These are phyloP conservation scores for Arrhamphus sclerolepis DNA, from an alignment of 2,797 vertebrate species.

Conservation along the genomic window DNA sequence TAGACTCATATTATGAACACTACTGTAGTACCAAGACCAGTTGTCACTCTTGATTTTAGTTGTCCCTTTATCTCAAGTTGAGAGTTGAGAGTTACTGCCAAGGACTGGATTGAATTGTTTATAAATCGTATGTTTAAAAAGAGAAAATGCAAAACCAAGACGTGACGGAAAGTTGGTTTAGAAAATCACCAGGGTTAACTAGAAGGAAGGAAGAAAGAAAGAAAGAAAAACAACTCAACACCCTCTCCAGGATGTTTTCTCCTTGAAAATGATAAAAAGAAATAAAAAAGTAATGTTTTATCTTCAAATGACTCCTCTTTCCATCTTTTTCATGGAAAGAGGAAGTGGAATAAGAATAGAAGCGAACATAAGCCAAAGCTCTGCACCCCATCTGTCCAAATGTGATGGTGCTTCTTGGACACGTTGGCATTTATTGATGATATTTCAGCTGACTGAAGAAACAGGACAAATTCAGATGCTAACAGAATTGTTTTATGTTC, in stretches of 20 bases:
- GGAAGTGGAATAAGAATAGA: neutral
- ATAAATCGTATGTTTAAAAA: too few species aligned
- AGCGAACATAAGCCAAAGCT: neutral
- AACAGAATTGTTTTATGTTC: neutral
- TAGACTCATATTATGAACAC: neutral
- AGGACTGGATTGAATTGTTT: neutral
- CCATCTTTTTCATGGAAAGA: neutral
- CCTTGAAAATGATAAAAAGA: too few species aligned
- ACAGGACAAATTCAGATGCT: neutral
- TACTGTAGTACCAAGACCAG: neutral
- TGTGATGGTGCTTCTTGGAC: neutral
- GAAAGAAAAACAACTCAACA: too few species aligned
- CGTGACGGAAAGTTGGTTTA: too few species aligned
- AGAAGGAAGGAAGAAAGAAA: too few species aligned
- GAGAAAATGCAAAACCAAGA: too few species aligned
- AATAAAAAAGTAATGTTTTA: too few species aligned
- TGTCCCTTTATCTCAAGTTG: neutral
- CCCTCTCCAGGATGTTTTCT: too few species aligned
- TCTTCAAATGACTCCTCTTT: too few species aligned
- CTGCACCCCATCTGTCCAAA: conserved; percentile 1
- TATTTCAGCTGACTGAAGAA: neutral
- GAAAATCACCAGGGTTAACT: too few species aligned
- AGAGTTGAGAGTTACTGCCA: neutral
- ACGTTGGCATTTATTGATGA: conserved; percentile 11
- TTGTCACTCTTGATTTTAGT: conserved; percentile 1